Evolutionary conservation across 2,113 vertebrate genomes (phyloP).

Genomic region (Nannobrachium achirus): DNA sequence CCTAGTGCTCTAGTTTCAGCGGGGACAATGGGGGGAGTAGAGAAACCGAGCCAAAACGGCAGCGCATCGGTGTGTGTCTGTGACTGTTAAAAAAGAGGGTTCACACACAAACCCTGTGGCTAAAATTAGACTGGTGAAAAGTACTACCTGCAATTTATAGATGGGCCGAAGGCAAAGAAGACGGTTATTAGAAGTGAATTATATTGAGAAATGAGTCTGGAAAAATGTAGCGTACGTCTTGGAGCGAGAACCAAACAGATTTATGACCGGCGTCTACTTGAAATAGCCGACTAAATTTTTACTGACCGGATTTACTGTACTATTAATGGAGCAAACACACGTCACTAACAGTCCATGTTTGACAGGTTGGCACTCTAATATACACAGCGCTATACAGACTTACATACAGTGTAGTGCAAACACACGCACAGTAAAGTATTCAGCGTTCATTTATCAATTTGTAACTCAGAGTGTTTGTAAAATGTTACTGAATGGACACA

Average conservation of each 20-base stretch:
- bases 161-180: not conserved
- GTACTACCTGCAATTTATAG: constrained; percentile 14
- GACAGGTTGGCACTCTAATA: constrained; percentile 17
- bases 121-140: constrained; percentile 31
- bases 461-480: too few species aligned
- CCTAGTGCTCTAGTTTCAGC: constrained; percentile 30
- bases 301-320: too few species aligned
- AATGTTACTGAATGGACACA: too few species aligned
- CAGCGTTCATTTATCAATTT: too few species aligned
- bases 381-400: not conserved
- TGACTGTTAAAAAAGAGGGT: constrained; percentile 1
- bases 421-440: too few species aligned
- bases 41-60: constrained; percentile 9
- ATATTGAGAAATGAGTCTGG: constrained; percentile 22
- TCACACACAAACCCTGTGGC: not conserved
- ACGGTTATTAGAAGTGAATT: constrained; percentile 10
- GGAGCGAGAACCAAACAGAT: constrained; percentile 33
- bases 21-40: constrained; percentile 21
- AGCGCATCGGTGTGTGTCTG: not conserved
- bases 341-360: too few species aligned
- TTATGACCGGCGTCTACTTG: constrained; percentile 57
- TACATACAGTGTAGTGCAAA: too few species aligned
- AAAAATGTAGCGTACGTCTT: constrained; percentile 30
- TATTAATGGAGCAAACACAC: too few species aligned
- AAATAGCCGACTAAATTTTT: constrained; percentile 6